Conservation (phyloP, 2,888 invertebrate species). For the Lithophane socia region DNA sequence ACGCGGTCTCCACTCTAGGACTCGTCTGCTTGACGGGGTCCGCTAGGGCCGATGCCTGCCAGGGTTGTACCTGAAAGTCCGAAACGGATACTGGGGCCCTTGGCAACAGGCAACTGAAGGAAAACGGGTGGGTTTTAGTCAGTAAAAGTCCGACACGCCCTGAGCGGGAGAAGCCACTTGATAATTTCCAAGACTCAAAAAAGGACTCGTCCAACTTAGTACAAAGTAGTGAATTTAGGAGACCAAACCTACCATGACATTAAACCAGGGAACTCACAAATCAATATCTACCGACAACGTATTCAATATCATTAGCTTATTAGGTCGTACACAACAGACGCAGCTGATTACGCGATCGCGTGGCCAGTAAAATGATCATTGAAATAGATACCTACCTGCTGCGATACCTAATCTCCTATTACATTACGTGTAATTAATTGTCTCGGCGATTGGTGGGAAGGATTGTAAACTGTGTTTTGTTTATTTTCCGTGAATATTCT, state of each 20-base stretch:
- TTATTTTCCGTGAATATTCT: background rate
- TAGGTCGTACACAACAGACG: conserved; percentile 18
- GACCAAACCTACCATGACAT: background rate
- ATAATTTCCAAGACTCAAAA: too few relatives aligned
- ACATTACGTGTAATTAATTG: conserved; percentile 15
- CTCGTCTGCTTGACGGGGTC: too few relatives aligned
- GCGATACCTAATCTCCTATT: conserved; percentile 3
- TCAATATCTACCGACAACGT: conserved; percentile 12
- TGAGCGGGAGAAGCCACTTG: too few relatives aligned
- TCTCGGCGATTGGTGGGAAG: conserved; percentile 14
- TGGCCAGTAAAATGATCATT: conserved; percentile 44
- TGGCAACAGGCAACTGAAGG: too few relatives aligned
- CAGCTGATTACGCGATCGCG: conserved; percentile 49
- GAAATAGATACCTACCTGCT: conserved; percentile 21
- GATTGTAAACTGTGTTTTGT: background rate
- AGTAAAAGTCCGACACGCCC: too few relatives aligned
- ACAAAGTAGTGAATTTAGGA: background rate
- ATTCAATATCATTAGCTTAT: conserved; percentile 42
- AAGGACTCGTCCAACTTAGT: too few relatives aligned
- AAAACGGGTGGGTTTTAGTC: too few relatives aligned
- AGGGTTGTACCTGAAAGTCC: too few relatives aligned
- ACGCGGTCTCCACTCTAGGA: too few relatives aligned
- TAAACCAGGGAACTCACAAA: background rate
- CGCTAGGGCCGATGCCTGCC: too few relatives aligned
- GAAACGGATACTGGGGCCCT: too few relatives aligned